Base-by-base conservation (phyloP, 2,888 invertebrate species). In the Chymomyza amoena region DNA sequence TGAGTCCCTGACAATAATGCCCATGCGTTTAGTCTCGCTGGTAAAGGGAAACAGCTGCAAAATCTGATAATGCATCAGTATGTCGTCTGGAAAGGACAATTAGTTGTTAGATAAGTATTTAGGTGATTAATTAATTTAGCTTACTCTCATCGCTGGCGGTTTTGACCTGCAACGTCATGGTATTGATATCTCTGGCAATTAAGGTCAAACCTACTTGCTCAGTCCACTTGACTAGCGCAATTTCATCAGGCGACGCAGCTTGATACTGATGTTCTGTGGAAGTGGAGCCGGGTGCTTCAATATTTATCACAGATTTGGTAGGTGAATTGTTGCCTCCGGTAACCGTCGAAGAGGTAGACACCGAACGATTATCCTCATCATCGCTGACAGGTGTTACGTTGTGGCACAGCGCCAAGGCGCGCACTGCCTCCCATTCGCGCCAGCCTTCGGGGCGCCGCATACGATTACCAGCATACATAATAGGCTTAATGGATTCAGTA, bases 331-430 rank as follows among this genome's bases (percentile, higher is more conserved):
- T 87, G 51, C 90, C 90, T 60, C 85, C 89, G 70, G 90, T 86
- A 45, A 88, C 87, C n/a, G 90, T 90, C 16, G 90, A 90, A 0
- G 90, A 83, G 7, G 90, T 90, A 5, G 90, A 90, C 52, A 89
- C 89, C 1, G 90, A 90, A 57, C 85, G 82, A 61, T 88, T 87
- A 45, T 91, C 91, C 75, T 91, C 91, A 18, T 92, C 93, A 81
- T 99, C 99, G 88, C 96, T 97, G 2, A 98, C 97, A 0, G 99
- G 99, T 0, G 99, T 99, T 10, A 99, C 99, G 92, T 99, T 99
- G 91, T 99, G 99, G 91, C 99, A 99, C 51, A 99, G 93, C 0
- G 99, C 98, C 64, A 99, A 93, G 0, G 99, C 99, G 84, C 97
- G 95, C 36, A 99, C 97, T 0, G 97, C 97, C 88, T 97, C 97